A percentile compares a stretch with the other conserved stretches of the same genome.
Conservation (phyloP, 2,113 vertebrate species). For the Phyllopteryx taeniolatus region DNA sequence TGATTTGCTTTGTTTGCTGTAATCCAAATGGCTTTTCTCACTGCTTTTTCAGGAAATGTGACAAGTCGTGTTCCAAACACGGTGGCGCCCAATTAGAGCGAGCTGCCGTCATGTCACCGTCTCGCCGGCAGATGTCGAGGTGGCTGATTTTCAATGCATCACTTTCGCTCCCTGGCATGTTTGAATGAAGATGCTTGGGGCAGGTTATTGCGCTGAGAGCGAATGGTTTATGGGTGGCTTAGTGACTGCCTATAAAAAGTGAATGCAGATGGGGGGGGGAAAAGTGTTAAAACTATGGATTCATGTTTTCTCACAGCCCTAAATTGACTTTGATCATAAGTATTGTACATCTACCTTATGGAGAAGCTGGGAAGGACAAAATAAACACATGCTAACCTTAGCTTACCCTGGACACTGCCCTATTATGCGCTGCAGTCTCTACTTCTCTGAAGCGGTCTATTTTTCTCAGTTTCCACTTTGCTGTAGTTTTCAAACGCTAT, state of each 20-base stretch:
- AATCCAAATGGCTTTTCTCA: not conserved
- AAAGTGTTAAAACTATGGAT: slow-evolving; percentile 6
- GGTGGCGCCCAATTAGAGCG: slow-evolving; percentile 46
- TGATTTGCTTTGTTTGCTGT: slow-evolving; percentile 12
- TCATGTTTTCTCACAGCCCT: not conserved
- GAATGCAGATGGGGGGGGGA: not conserved
- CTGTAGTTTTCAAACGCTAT: no score
- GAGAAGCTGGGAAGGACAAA: no score
- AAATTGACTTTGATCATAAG: no score
- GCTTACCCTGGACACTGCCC: not conserved
- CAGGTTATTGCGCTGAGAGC: slow-evolving; percentile 30
- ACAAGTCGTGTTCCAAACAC: slow-evolving; percentile 18
- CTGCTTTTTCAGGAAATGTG: slow-evolving; percentile 22
- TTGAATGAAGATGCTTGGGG: slow-evolving; percentile 45
- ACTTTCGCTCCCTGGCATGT: slow-evolving; percentile 38
- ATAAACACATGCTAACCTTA: no score
- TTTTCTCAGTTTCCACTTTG: no score
- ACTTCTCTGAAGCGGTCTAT: not conserved
- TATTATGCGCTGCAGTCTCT: not conserved
- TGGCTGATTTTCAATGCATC: slow-evolving; percentile 39
- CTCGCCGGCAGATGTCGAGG: not conserved
- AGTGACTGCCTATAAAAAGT: slow-evolving; percentile 4
- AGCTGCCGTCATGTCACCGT: slow-evolving; percentile 25
- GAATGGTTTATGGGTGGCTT: slow-evolving; percentile 33
- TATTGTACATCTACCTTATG: no score